Evolutionary conservation across 2,113 vertebrate genomes (phyloP).

Genomic region (Arenaria interpres): DNA sequence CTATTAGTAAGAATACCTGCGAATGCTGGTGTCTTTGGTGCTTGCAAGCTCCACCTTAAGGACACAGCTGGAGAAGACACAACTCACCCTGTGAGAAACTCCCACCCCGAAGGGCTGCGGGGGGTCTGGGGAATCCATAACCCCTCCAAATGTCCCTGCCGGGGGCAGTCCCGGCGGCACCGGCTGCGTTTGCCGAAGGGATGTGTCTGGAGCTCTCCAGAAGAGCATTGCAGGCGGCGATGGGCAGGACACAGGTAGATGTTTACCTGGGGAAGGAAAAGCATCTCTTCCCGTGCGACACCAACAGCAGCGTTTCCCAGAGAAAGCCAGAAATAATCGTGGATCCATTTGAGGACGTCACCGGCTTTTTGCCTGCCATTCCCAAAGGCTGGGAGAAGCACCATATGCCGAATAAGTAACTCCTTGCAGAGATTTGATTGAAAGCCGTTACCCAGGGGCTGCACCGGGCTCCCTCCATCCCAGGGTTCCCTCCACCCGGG

Average conservation of each 20-base stretch:
- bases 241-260: background rate
- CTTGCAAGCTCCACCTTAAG: background rate
- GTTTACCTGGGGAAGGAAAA: background rate
- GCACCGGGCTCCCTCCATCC: background rate
- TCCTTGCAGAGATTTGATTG: background rate
- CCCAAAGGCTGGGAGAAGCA: background rate
- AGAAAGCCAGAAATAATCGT: background rate
- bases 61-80: background rate
- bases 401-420: rapidly evolving
- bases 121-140: background rate
- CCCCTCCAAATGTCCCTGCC: rapidly evolving
- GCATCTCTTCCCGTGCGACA: rapidly evolving
- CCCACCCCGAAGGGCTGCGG: background rate
- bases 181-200: background rate
- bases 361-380: background rate
- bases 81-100: background rate
- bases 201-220: background rate
- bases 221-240: rapidly evolving
- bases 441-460: rapidly evolving
- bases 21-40: rapidly evolving
- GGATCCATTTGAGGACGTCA: rapidly evolving
- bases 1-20: background rate
- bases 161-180: rapidly evolving
- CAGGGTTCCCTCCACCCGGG: rapidly evolving
- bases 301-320: rapidly evolving